Evolutionary conservation across 35 echinoderm and acorn worm genomes (phyloP).

Genomic region (Chiridota heheva): DNA sequence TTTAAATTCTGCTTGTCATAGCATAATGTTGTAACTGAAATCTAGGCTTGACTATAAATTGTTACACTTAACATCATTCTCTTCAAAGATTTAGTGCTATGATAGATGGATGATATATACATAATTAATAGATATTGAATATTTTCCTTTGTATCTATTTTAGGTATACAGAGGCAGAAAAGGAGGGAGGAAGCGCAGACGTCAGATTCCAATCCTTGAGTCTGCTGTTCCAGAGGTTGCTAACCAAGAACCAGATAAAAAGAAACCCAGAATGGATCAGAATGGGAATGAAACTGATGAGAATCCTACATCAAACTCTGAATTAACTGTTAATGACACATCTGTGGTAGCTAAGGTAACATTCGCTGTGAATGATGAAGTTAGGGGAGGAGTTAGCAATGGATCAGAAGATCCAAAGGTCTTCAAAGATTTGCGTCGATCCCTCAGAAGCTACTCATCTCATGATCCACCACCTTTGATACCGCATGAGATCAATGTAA

Average conservation of each 20-base stretch:
- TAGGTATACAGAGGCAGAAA: slow-evolving; percentile 83
- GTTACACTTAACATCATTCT: no score
- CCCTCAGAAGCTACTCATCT: slow-evolving; percentile 32
- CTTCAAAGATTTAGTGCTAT: no score
- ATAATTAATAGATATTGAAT: no score
- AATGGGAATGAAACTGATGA: slow-evolving; percentile 34
- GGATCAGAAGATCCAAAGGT: neutral
- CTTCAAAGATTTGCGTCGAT: slow-evolving; percentile 33
- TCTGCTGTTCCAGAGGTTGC: slow-evolving; percentile 44
- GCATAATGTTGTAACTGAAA: no score
- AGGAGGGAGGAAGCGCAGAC: slow-evolving; percentile 63
- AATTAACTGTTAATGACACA: neutral
- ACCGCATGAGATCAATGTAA: slow-evolving; percentile 41
- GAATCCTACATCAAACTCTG: neutral
- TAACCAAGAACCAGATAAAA: slow-evolving; percentile 39
- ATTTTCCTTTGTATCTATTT: slow-evolving; percentile 22
- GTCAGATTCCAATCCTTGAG: slow-evolving; percentile 71
- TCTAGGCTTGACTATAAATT: no score
- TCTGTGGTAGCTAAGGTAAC: neutral
- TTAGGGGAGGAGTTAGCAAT: neutral
- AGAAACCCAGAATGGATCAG: slow-evolving; percentile 42
- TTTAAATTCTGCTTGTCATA: no score
- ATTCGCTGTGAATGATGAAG: neutral
- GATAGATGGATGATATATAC: no score
- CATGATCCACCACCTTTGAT: no score